Base-by-base conservation (phyloP, 2,888 invertebrate species). In the Pammene fasciana region DNA sequence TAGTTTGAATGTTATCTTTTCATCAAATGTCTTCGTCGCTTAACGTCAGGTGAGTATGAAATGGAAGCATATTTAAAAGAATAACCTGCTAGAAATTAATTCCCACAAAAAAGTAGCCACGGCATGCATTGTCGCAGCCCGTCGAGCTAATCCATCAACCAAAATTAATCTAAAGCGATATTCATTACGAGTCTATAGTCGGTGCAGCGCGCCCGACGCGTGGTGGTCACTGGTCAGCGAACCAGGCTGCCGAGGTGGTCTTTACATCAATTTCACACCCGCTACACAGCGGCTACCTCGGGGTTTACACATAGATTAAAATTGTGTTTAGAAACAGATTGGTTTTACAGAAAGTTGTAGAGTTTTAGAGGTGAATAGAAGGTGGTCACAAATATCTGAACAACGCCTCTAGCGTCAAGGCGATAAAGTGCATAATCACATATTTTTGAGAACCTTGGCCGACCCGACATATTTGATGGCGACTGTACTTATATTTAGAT, bases 261-360 rank as follows among this genome's bases (percentile, higher is more conserved):
- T 73, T 72, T 43, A 70, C 65, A 73, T 71, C 72, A 75, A 72
- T 76, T 75, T 74, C 73, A 74, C 74, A 74, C 72, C 65, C 72
- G 71, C 72, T 73, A 14, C 56, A 73, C 52, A 46, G 57, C 68
- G 41, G 56, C 65, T 67, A 70, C 68, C 56, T 70, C 36, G 66
- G 66, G 70, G 68, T 67, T 45, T 54, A 67, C 41, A 46, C 50
- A 68, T 57, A 70, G 46, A 65, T 46, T 65, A 65, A 18, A 59
- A 52, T 18, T 61, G 36, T 54, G 16, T 46, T 54, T 13, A 54
- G 18, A 10, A 54, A 55, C 57, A 67, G 45, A 54, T 41, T 14
- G 9, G 38, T 9, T 52, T 41, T 61, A n/a, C n/a, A n/a, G n/a
- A n/a, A n/a, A n/a, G n/a, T n/a, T n/a, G n/a, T n/a, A n/a, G n/a